Conservation (phyloP, 23 tunicate species). For the Ascidia mentula region DNA sequence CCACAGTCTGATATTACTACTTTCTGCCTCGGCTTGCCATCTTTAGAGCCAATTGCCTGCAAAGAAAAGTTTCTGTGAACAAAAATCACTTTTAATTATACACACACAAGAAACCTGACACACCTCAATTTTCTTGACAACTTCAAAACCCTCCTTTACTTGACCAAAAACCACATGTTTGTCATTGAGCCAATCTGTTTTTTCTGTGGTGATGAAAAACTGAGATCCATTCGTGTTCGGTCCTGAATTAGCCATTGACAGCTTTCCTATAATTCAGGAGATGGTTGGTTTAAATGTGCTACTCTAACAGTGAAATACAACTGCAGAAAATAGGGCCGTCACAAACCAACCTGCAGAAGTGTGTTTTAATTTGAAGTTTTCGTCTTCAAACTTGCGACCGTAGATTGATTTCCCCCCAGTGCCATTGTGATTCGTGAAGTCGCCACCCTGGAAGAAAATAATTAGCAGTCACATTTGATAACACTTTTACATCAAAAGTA, state of each 20-base stretch:
- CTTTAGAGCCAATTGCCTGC: slow-evolving; percentile 83
- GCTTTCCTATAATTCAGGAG: slow-evolving; percentile 24
- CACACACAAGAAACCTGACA: neutral
- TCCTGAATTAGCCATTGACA: slow-evolving; percentile 99
- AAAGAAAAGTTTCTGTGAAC: neutral
- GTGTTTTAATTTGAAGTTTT: slow-evolving; percentile 87
- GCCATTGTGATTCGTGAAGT: slow-evolving; percentile 91
- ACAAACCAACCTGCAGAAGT: slow-evolving; percentile 59
- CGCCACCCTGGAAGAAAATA: slow-evolving; percentile 70
- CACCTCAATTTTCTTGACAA: slow-evolving; percentile 84
- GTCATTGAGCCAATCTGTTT: slow-evolving; percentile 86
- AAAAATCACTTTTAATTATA: neutral
- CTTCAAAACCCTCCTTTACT: slow-evolving; percentile 85
- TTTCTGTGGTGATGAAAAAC: slow-evolving; percentile 91
- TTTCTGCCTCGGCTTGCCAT: slow-evolving; percentile 89
- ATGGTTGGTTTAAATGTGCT: neutral
- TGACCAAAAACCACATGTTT: slow-evolving; percentile 92
- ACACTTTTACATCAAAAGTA: no score
- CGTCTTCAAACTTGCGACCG: slow-evolving; percentile 96
- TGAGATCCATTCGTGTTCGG: slow-evolving; percentile 99
- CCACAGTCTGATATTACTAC: slow-evolving; percentile 91
- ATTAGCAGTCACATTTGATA: neutral
- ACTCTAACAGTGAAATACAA: neutral
- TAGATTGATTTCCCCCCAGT: slow-evolving; percentile 99
- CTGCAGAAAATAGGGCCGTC: neutral